These are phyloP conservation scores for Drosophila ogumai DNA, from an alignment of 1,140 invertebrate genomes.

Conservation along the genomic window DNA sequence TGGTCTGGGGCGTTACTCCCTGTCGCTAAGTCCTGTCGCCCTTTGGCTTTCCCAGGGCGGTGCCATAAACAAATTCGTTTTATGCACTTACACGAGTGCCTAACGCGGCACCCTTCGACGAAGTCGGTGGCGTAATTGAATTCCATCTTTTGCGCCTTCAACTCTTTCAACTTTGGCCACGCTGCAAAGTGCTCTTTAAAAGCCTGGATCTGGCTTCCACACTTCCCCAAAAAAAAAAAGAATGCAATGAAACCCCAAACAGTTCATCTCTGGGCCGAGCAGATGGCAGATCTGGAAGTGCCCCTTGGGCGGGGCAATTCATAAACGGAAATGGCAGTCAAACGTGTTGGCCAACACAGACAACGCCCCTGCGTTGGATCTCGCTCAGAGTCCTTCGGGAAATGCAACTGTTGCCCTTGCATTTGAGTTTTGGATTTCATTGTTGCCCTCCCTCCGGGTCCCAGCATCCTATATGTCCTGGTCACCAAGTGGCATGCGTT, in stretches of 20 bases:
- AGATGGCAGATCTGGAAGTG: conserved; percentile 5
- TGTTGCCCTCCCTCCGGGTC: conserved; percentile 16
- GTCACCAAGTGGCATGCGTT: conserved; percentile 68
- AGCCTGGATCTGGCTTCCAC: neutral
- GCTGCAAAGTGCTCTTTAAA: conserved; percentile 13
- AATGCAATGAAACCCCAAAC: conserved; percentile 10
- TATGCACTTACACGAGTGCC: conserved; percentile 41
- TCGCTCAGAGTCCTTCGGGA: conserved; percentile 32
- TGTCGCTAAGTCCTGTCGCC: conserved; percentile 36
- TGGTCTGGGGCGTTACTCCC: conserved; percentile 45
- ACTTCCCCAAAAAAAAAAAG: neutral
- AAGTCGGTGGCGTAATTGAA: conserved; percentile 59
- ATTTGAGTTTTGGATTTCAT: conserved; percentile 36
- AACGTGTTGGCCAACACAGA: conserved; percentile 69
- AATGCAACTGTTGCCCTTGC: conserved; percentile 48
- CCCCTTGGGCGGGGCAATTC: conserved; percentile 44
- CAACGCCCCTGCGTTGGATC: conserved; percentile 47
- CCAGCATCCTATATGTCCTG: neutral
- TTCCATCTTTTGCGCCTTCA: conserved; percentile 49
- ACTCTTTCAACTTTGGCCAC: conserved; percentile 17
- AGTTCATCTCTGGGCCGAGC: conserved; percentile 12
- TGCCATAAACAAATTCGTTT: conserved; percentile 53
- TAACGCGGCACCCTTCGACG: conserved; percentile 51
- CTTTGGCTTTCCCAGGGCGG: conserved; percentile 11
- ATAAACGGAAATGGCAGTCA: conserved; percentile 70